These are phyloP conservation scores for Trachymyrmex cornetzi DNA, from an alignment of 1,140 invertebrate genomes.

Conservation along the genomic window DNA sequence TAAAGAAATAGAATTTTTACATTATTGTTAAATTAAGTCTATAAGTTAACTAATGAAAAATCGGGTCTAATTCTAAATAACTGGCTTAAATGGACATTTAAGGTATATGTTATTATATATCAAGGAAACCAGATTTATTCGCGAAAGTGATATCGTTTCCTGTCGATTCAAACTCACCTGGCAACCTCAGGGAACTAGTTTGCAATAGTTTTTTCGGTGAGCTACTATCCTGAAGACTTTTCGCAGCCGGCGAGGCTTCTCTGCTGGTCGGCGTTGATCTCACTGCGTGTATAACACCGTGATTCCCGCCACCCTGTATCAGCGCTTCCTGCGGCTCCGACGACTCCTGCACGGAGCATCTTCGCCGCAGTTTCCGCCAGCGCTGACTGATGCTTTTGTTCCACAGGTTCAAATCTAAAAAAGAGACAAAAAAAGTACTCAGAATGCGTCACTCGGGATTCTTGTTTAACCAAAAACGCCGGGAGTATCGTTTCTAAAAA, in stretches of 20 bases:
- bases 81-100: neutral
- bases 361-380: constrained; percentile 90
- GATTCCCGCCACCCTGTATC: constrained; percentile 80
- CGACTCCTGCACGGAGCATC: constrained; percentile 89
- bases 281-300: constrained; percentile 81
- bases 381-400: constrained; percentile 91
- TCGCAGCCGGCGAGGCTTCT: constrained; percentile 83
- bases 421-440: neutral
- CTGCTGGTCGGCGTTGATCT: constrained; percentile 84
- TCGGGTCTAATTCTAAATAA: neutral
- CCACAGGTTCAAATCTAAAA: constrained; percentile 90
- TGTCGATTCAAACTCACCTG: constrained; percentile 80
- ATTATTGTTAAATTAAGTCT: no score
- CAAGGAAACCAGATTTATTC: neutral
- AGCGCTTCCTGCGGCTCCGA: constrained; percentile 85
- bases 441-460: neutral
- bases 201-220: constrained; percentile 87
- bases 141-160: neutral
- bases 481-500: constrained; percentile 18
- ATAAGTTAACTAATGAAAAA: no score
- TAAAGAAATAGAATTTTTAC: no score
- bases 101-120: no score
- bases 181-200: constrained; percentile 88
- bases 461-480: constrained; percentile 8
- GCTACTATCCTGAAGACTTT: constrained; percentile 78